A percentile compares a stretch with the other conserved stretches of the same genome.
Conservation (phyloP, 2,888 invertebrate genomes). For the Gasteruption jaculator region DNA sequence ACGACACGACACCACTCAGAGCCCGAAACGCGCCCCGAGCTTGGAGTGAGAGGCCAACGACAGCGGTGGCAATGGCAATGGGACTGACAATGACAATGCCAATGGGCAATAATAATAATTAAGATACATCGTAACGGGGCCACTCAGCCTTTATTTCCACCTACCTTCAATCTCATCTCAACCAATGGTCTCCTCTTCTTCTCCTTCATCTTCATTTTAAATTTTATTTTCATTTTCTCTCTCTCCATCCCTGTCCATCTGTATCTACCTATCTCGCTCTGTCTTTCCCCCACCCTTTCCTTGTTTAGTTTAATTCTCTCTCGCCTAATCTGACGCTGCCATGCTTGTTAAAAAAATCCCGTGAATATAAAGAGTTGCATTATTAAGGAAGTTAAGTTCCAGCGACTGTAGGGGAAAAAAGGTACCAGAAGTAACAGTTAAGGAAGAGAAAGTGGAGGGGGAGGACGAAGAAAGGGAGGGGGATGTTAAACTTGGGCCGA, state of each 20-base stretch:
- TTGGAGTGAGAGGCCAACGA: too few species aligned
- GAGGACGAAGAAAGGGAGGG: conserved; percentile 18
- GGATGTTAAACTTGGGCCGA: too few species aligned
- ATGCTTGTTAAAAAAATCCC: conserved; percentile 50
- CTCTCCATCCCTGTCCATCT: conserved; percentile 8
- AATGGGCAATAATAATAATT: conserved; percentile 52
- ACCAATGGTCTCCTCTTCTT: too few species aligned
- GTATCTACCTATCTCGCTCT: conserved; percentile 15
- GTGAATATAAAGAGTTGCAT: conserved; percentile 55
- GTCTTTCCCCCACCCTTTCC: conserved; percentile 14
- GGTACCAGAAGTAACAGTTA: not conserved
- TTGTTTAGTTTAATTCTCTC: conserved; percentile 22
- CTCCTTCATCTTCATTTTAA: conserved; percentile 2
- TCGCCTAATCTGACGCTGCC: conserved; percentile 46
- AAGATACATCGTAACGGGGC: conserved; percentile 48
- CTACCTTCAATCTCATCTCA: too few species aligned
- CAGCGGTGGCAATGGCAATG: conserved; percentile 40
- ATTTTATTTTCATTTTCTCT: conserved; percentile 14
- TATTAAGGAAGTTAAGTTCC: conserved; percentile 53
- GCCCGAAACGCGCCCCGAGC: too few species aligned
- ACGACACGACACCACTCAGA: too few species aligned
- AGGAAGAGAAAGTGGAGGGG: conserved; percentile 10
- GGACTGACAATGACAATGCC: too few species aligned
- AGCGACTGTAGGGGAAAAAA: conserved; percentile 41
- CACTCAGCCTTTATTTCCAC: conserved; percentile 28